Percentiles rank a stretch among this genome's conserved stretches.
These are phyloP conservation scores for Mastacembelus armatus DNA, from an alignment of 2,797 vertebrate genomes.

Conservation along the genomic window DNA sequence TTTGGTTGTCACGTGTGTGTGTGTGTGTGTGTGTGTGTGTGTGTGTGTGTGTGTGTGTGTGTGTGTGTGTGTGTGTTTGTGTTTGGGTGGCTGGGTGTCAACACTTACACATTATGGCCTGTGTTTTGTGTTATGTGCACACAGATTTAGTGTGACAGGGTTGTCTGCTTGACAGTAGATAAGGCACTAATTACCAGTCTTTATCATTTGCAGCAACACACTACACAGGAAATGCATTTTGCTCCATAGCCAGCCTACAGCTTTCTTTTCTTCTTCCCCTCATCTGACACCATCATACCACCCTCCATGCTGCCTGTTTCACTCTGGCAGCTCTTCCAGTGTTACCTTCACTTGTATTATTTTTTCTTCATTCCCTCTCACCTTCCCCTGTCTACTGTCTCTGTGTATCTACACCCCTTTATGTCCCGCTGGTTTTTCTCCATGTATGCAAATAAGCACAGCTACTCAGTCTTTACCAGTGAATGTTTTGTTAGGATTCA, in stretches of 20 bases:
- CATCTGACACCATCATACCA: slow-evolving; percentile 49
- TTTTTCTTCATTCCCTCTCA: slow-evolving; percentile 42
- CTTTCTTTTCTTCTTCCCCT: slow-evolving; percentile 42
- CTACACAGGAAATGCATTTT: slow-evolving; percentile 47
- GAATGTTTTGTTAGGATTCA: slow-evolving; percentile 42
- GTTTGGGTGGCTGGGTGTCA: too few relatives aligned
- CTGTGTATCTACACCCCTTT: slow-evolving; percentile 25
- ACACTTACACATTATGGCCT: slow-evolving; percentile 22
- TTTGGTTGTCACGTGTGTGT: not conserved
- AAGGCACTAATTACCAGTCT: slow-evolving; percentile 66
- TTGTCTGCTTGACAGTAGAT: slow-evolving; percentile 58
- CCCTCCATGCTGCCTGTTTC: slow-evolving; percentile 36
- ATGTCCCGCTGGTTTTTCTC: slow-evolving; percentile 47
- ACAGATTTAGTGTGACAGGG: slow-evolving; percentile 51
- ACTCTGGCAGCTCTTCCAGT: slow-evolving; percentile 41
- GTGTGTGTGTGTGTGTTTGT: not conserved
- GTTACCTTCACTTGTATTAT: slow-evolving; percentile 42
- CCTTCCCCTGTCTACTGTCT: slow-evolving; percentile 44
- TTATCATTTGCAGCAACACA: slow-evolving; percentile 59
- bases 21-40: not conserved
- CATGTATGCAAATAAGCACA: slow-evolving; percentile 47
- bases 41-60: too few relatives aligned
- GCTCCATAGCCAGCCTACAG: slow-evolving; percentile 56
- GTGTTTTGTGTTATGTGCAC: slow-evolving; percentile 28
- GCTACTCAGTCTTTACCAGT: slow-evolving; percentile 27